Evolutionary conservation across 2,888 invertebrate species (phyloP).

Genomic region (Trissoscelio sp.): DNA sequence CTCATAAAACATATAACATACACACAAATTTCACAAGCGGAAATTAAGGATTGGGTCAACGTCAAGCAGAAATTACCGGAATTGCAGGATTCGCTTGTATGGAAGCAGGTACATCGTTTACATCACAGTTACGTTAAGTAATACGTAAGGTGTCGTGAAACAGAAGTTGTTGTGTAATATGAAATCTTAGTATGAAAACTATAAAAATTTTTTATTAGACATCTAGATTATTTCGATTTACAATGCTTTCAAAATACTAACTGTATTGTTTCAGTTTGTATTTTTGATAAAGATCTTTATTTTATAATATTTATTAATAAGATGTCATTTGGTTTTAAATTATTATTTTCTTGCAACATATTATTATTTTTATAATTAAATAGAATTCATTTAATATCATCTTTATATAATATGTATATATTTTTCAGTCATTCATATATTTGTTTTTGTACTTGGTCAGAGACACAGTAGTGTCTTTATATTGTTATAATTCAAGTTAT

Average conservation of each 20-base stretch:
- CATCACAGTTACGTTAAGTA: conserved; percentile 62
- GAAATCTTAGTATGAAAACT: conserved; percentile 41
- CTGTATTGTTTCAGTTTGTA: neutral
- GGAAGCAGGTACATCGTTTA: conserved; percentile 58
- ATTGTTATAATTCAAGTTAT: neutral
- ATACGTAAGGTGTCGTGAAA: conserved; percentile 59
- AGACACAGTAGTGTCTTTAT: too few relatives aligned
- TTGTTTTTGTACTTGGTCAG: too few relatives aligned
- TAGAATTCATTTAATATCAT: too few relatives aligned
- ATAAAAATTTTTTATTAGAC: conserved; percentile 39
- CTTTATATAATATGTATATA: too few relatives aligned
- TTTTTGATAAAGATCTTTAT: neutral
- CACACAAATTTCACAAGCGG: conserved; percentile 44
- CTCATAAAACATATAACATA: conserved; percentile 3
- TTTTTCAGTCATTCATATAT: too few relatives aligned
- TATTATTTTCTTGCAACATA: too few relatives aligned
- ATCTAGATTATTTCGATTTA: conserved; percentile 36
- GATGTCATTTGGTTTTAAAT: too few relatives aligned
- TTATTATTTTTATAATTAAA: too few relatives aligned
- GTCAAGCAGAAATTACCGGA: conserved; percentile 52
- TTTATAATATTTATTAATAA: neutral
- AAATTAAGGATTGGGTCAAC: conserved; percentile 55
- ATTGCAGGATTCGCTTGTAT: conserved; percentile 52
- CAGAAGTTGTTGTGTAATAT: conserved; percentile 46
- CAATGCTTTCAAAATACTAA: conserved; percentile 11